Evolutionary conservation across 2,797 vertebrate genomes (phyloP).

Genomic region (Phrynocephalus vlangalii): DNA sequence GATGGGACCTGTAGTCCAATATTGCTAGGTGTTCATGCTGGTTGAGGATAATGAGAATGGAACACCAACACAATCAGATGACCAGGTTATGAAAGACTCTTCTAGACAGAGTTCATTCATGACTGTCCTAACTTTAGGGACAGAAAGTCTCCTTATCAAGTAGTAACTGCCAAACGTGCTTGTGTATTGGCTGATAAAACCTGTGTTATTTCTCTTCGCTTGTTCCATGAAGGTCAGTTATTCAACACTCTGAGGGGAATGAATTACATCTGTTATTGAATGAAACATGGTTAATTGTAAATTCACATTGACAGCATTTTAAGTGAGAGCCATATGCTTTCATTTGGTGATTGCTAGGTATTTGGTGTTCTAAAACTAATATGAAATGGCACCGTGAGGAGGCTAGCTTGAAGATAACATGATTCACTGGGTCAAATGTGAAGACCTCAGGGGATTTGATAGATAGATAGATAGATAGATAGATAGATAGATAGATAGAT

Average conservation of each 20-base stretch:
- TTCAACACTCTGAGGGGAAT: constrained; percentile 45
- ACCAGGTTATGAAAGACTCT: background rate
- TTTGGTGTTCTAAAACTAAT: background rate
- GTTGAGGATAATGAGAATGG: background rate
- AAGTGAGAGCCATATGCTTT: constrained; percentile 12
- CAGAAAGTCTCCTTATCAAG: background rate
- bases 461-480: no score
- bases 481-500: no score
- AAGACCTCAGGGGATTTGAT: background rate
- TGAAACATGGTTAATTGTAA: constrained; percentile 48
- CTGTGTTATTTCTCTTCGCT: constrained; percentile 23
- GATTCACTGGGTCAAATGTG: constrained; percentile 20
- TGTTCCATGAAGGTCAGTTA: constrained; percentile 50
- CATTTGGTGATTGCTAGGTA: background rate
- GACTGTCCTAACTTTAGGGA: background rate
- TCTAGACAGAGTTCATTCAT: background rate
- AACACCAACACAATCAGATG: background rate
- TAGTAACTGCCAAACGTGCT: background rate
- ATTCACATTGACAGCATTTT: constrained; percentile 17
- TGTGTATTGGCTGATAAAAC: background rate
- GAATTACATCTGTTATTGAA: constrained; percentile 30
- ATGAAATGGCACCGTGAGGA: background rate
- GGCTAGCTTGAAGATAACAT: background rate
- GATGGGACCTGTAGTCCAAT: background rate
- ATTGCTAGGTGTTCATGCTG: background rate